Evolutionary conservation across 1,140 invertebrate genomes (phyloP).

Genomic region (Dreissena polymorpha): DNA sequence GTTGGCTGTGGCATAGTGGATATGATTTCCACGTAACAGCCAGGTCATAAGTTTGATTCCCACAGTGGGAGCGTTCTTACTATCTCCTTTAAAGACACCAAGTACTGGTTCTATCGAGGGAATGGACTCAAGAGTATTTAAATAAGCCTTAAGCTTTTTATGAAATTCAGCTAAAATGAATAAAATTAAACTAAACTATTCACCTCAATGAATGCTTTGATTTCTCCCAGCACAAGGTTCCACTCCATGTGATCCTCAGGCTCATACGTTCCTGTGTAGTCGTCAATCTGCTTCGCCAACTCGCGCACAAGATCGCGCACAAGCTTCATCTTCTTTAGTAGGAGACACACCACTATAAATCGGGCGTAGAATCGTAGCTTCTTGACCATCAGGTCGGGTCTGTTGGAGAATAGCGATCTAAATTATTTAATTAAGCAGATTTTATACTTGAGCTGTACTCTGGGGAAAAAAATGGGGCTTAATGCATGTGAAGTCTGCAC

Average conservation of each 20-base stretch:
- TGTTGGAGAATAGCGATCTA: constrained; percentile 65
- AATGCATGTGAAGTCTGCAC: too few relatives aligned
- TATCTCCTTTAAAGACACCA: too few relatives aligned
- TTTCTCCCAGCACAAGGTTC: constrained; percentile 96
- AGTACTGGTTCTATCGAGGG: too few relatives aligned
- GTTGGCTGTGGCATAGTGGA: too few relatives aligned
- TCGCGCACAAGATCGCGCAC: constrained; percentile 94
- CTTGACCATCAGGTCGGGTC: constrained; percentile 98
- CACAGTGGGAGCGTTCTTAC: too few relatives aligned
- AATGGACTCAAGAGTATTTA: too few relatives aligned
- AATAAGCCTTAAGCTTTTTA: too few relatives aligned
- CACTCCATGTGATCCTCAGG: constrained; percentile 98
- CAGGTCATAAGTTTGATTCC: too few relatives aligned
- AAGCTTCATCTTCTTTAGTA: constrained; percentile 96
- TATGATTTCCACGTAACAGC: too few relatives aligned
- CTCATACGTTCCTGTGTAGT: constrained; percentile 96
- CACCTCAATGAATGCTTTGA: constrained; percentile 92
- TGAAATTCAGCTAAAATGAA: too few relatives aligned
- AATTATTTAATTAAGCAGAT: not conserved
- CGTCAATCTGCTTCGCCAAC: constrained; percentile 89
- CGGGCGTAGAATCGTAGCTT: constrained; percentile 97
- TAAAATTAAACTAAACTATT: too few relatives aligned
- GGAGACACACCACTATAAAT: constrained; percentile 97
- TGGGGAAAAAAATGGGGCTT: too few relatives aligned
- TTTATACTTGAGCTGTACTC: not conserved